Percentiles rank a stretch among this genome's conserved stretches.
phyloP scores from a whole-genome alignment of 1,140 invertebrate species.

The Eueides isabella region DNA sequence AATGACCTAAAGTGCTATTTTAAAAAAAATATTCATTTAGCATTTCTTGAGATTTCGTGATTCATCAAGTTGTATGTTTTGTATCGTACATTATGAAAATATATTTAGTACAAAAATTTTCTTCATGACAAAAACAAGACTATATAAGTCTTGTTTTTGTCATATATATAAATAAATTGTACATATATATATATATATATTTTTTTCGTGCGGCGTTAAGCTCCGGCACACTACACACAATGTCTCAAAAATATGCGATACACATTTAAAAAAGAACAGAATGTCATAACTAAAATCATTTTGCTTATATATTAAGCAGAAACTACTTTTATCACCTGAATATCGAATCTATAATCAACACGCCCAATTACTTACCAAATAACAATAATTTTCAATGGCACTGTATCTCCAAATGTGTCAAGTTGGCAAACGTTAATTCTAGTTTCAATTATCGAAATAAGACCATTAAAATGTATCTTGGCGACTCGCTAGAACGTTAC shows the following conservation, averaged over 20 bases:
- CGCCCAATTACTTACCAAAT: not conserved
- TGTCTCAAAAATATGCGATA: too few species aligned
- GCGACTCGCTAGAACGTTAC: not conserved
- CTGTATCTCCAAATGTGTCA: not conserved
- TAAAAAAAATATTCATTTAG: not conserved
- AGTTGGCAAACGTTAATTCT: not conserved
- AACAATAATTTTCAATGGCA: not conserved
- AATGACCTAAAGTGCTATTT: not conserved
- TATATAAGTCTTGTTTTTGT: too few species aligned
- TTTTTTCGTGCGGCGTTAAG: too few species aligned
- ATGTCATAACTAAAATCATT: too few species aligned
- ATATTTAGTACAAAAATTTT: not conserved
- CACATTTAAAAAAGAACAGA: too few species aligned
- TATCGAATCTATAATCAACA: not conserved
- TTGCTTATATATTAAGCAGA: too few species aligned
- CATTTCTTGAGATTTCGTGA: not conserved
- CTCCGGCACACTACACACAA: too few species aligned
- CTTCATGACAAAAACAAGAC: too few species aligned
- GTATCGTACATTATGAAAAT: not conserved
- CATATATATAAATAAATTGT: too few species aligned
- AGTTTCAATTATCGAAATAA: conserved; percentile 13
- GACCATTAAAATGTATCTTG: not conserved
- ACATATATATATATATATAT: too few species aligned
- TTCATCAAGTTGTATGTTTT: not conserved
- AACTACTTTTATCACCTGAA: not conserved